Evolutionary conservation across 1,140 invertebrate genomes (phyloP).

Genomic region (Drosophila funebris): DNA sequence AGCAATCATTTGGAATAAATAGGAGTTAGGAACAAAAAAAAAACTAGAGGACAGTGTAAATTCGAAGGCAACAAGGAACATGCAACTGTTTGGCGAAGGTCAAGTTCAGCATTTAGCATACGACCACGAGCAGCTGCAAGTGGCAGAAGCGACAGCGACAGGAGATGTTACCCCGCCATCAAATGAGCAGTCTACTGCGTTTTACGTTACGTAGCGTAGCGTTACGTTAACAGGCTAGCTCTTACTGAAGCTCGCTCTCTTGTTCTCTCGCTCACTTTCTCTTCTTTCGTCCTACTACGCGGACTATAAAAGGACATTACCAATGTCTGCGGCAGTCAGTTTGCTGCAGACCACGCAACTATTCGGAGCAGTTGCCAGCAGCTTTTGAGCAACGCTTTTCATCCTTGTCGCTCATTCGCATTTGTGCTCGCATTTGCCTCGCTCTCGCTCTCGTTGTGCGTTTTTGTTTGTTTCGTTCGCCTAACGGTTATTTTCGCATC

Average conservation of each 20-base stretch:
- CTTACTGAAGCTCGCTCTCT: background rate
- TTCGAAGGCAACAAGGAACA: conserved; percentile 9
- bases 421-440: conserved; percentile 16
- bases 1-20: conserved; percentile 35
- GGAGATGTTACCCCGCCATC: too few relatives aligned
- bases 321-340: conserved; percentile 46
- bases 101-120: conserved; percentile 63
- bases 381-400: conserved; percentile 1
- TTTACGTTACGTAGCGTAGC: conserved; percentile 49
- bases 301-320: conserved; percentile 52
- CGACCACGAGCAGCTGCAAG: background rate
- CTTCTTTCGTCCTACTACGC: background rate
- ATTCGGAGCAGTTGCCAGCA: conserved; percentile 46
- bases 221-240: background rate
- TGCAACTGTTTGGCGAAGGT: conserved; percentile 74
- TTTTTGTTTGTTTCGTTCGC: conserved; percentile 1
- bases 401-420: conserved; percentile 7
- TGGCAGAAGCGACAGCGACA: conserved; percentile 13
- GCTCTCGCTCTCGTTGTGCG: background rate
- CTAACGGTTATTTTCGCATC: conserved; percentile 1
- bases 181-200: conserved; percentile 35
- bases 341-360: conserved; percentile 58
- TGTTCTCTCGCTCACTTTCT: background rate
- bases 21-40: conserved; percentile 18
- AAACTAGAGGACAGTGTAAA: background rate